A percentile compares a stretch with the other conserved stretches of the same genome.
phyloP scores from a whole-genome alignment of 2,888 invertebrate genomes.

The Zootermopsis nevadensis region DNA sequence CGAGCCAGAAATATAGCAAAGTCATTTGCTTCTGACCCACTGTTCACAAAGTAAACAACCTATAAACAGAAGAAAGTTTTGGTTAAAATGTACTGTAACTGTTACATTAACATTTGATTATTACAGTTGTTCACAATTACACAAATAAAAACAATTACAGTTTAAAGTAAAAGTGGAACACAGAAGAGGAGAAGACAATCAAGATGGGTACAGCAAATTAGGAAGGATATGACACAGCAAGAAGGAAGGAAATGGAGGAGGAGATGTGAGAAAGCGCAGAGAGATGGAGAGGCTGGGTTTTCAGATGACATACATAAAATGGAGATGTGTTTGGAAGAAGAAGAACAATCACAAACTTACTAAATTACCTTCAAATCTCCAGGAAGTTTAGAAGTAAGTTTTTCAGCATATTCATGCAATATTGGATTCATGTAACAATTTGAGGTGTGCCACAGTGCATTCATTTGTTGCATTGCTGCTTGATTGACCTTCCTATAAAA shows the following conservation, averaged over 20 bases:
- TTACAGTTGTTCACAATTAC: not conserved
- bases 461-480: conserved; percentile 82
- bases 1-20: conserved; percentile 90
- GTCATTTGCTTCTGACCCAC: conserved; percentile 98
- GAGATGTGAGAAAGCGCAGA: too few relatives aligned
- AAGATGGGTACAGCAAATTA: too few relatives aligned
- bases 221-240: too few relatives aligned
- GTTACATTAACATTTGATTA: too few relatives aligned
- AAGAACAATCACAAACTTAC: too few relatives aligned
- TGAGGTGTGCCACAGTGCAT: conserved; percentile 91
- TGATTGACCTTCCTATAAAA: conserved; percentile 80
- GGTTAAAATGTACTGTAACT: not conserved
- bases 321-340: too few relatives aligned
- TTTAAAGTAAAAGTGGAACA: too few relatives aligned
- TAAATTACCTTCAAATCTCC: conserved; percentile 80
- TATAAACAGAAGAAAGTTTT: conserved; percentile 60
- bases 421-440: conserved; percentile 91
- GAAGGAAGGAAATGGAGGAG: too few relatives aligned
- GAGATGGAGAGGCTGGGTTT: too few relatives aligned
- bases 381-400: conserved; percentile 83
- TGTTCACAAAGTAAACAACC: conserved; percentile 94
- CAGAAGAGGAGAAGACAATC: too few relatives aligned
- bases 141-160: too few relatives aligned
- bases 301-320: too few relatives aligned
- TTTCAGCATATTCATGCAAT: conserved; percentile 90